Conservation (phyloP, 2,113 vertebrate species). For the Forbesichthys agassizii region DNA sequence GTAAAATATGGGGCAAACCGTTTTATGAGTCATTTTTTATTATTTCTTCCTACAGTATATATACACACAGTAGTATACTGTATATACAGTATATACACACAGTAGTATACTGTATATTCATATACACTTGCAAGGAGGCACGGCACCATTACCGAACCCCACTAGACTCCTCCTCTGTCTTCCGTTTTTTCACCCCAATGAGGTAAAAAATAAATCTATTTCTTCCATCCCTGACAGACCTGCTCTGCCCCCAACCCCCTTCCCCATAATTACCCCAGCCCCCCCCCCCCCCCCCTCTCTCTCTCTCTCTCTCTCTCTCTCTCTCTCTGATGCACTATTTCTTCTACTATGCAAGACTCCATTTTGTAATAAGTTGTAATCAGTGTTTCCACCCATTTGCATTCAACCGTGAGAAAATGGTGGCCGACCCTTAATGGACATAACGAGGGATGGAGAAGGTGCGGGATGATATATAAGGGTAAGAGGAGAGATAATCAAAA, state of each 20-base stretch:
- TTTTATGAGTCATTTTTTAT: slow-evolving; percentile 70
- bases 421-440: slow-evolving; percentile 62
- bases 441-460: slow-evolving; percentile 35
- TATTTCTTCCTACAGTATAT: slow-evolving; percentile 53
- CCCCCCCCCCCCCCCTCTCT: slow-evolving; percentile 58
- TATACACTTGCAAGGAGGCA: too few relatives aligned
- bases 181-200: slow-evolving; percentile 50
- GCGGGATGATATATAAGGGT: slow-evolving; percentile 12
- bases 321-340: slow-evolving; percentile 72
- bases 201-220: slow-evolving; percentile 78
- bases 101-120: too few relatives aligned
- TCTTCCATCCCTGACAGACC: slow-evolving; percentile 75
- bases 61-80: slow-evolving; percentile 4
- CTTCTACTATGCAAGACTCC: slow-evolving; percentile 71
- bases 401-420: slow-evolving; percentile 77
- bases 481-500: slow-evolving; percentile 56
- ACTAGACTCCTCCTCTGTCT: slow-evolving; percentile 23
- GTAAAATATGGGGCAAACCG: slow-evolving; percentile 51
- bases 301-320: slow-evolving; percentile 63
- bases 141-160: too few relatives aligned
- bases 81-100: too few relatives aligned
- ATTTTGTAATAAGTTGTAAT: slow-evolving; percentile 82
- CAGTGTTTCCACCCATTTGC: slow-evolving; percentile 78
- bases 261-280: slow-evolving; percentile 43
- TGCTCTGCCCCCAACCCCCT: slow-evolving; percentile 39